Percentiles rank a stretch among this genome's conserved stretches.
phyloP scores from a whole-genome alignment of 2,888 invertebrate species.

The Mylabris sibirica region DNA sequence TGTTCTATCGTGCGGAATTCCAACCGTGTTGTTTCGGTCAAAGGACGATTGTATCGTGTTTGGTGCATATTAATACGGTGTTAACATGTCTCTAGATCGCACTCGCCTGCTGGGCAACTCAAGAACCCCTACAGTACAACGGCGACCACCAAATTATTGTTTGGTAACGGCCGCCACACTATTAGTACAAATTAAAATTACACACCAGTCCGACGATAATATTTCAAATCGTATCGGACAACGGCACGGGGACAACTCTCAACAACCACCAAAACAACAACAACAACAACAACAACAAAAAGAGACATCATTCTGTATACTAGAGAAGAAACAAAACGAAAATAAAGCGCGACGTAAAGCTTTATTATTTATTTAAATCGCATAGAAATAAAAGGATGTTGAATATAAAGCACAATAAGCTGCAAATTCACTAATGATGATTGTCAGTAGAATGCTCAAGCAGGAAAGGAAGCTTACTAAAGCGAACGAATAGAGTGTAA shows the following conservation, averaged over 20 bases:
- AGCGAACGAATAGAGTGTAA: conserved; percentile 1
- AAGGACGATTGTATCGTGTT: conserved; percentile 48
- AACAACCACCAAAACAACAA: background rate
- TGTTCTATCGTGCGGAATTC: conserved; percentile 22
- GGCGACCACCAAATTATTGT: conserved; percentile 42
- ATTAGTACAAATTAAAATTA: conserved; percentile 17
- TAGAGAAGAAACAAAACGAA: background rate
- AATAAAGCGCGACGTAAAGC: background rate
- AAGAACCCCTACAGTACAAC: conserved; percentile 40
- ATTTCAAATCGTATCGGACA: conserved; percentile 8
- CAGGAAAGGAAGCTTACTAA: background rate
- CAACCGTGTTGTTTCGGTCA: conserved; percentile 28
- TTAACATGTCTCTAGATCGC: conserved; percentile 55
- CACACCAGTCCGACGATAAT: conserved; percentile 2
- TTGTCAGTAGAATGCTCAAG: background rate
- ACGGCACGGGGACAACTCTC: conserved; percentile 9
- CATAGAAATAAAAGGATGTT: conserved; percentile 4
- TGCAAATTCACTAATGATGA: conserved; percentile 13
- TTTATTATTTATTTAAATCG: background rate
- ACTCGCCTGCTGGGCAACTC: conserved; percentile 49
- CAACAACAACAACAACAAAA: background rate
- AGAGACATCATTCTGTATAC: conserved; percentile 4
- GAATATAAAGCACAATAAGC: conserved; percentile 6
- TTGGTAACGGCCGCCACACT: conserved; percentile 16
- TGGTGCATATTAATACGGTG: conserved; percentile 53